Conservation (phyloP, 1,140 invertebrate genomes). For the Aradophagus sp. region DNA sequence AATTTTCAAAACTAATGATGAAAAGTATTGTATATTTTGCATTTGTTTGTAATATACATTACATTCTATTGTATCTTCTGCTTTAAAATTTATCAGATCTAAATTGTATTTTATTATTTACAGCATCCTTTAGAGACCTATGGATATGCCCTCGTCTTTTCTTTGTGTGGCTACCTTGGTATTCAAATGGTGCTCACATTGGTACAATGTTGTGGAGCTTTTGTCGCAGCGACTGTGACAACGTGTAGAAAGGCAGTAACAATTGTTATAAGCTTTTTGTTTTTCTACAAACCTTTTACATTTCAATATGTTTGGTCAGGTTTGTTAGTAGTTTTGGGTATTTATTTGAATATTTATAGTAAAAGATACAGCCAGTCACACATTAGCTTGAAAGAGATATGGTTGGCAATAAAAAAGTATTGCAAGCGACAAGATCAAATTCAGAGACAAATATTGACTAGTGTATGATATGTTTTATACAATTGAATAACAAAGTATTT, state of each 20-base stretch:
- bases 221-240: conserved; percentile 92
- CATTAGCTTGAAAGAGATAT: conserved; percentile 34
- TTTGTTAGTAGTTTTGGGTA: conserved; percentile 88
- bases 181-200: conserved; percentile 93
- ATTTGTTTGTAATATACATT: too few species aligned
- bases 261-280: conserved; percentile 92
- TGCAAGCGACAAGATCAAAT: conserved; percentile 61
- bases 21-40: too few species aligned
- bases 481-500: too few species aligned
- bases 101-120: conserved; percentile 57
- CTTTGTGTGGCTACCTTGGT: conserved; percentile 91
- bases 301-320: conserved; percentile 94
- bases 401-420: conserved; percentile 48
- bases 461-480: conserved; percentile 51
- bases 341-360: conserved; percentile 92
- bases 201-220: conserved; percentile 90
- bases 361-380: conserved; percentile 76
- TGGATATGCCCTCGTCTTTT: conserved; percentile 90
- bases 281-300: conserved; percentile 96
- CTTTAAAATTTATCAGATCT: too few species aligned
- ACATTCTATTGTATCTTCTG: too few species aligned
- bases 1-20: too few species aligned
- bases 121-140: conserved; percentile 86
- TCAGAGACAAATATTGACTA: conserved; percentile 62
- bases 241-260: conserved; percentile 92